phyloP scores from a whole-genome alignment of 2,797 vertebrate species.

The Eulemur mongoz region DNA sequence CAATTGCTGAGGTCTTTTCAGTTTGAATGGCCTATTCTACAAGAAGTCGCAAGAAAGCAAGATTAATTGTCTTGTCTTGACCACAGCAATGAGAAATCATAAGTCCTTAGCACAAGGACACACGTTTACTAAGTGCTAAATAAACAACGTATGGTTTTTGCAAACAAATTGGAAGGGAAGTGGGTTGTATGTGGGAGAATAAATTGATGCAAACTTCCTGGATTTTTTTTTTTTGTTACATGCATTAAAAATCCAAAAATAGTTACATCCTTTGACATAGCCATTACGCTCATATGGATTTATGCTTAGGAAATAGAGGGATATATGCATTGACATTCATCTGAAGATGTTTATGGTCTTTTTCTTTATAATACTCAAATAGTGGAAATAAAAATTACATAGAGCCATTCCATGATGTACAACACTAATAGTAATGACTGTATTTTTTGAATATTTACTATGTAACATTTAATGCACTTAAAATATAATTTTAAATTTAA shows the following conservation, averaged over 20 bases:
- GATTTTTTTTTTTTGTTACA: background rate
- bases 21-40: background rate
- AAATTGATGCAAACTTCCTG: background rate
- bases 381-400: background rate
- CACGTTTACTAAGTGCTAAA: background rate
- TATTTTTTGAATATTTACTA: slow-evolving; percentile 1
- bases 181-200: background rate
- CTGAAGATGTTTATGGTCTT: background rate
- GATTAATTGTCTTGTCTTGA: background rate
- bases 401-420: background rate
- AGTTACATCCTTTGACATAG: background rate
- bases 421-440: background rate
- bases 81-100: background rate
- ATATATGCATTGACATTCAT: background rate
- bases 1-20: background rate
- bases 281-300: background rate
- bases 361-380: background rate
- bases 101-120: too few relatives aligned
- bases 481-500: slow-evolving; percentile 25
- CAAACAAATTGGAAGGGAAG: background rate
- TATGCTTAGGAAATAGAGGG: background rate
- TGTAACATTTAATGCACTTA: background rate
- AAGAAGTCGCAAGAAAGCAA: background rate
- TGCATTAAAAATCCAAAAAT: background rate
- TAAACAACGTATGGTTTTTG: background rate